Base-by-base conservation (phyloP, 1,140 invertebrate genomes). In the Polypedilum pembai region DNA sequence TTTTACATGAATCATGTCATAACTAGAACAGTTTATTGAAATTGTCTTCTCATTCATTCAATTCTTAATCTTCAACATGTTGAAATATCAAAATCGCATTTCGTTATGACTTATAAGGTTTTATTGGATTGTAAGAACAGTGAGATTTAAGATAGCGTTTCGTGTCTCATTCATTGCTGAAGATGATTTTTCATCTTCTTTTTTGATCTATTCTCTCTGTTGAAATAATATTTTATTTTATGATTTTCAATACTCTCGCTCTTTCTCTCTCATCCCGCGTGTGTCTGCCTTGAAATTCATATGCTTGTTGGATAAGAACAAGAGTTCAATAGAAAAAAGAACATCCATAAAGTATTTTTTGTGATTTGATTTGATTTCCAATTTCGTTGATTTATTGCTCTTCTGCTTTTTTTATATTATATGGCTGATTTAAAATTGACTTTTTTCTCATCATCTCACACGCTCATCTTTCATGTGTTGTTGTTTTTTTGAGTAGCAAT, bases 391-490 rank as follows among this genome's bases (percentile, higher is more conserved):
- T 56, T 56, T 56, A 56, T 56, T 56, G 45, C 45, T 56, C 12
- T 15, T 56, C 24, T 56, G 45, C 45, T 56, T 56, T 56, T 33
- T 33, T 33, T 33, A 33, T 33, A 33, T 33, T 56, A 56, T 56
- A 56, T 56, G 45, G 45, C 45, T 56, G 45, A 56, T 56, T 56
- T 56, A 56, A 56, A 56, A 56, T 56, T 56, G 45, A 56, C 45
- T 56, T 56, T 56, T 45, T 56, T 33, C n/a, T 56, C 45, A 56
- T 56, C 45, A 56, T 33, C 24, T 33, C 45, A 15, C 10, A 15
- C 12, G 3, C 15, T 3, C 3, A 12, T 12, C 2, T 33, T 5
- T 33, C 5, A 5, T 33, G 24, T 33, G 24, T 33, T 33, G 24
- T 33, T 33, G 1, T 33, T 33, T 33, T 33, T 33, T 56, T 12